Conservation (phyloP, 2,797 vertebrate species). For the Lepilemur septentrionalis region DNA sequence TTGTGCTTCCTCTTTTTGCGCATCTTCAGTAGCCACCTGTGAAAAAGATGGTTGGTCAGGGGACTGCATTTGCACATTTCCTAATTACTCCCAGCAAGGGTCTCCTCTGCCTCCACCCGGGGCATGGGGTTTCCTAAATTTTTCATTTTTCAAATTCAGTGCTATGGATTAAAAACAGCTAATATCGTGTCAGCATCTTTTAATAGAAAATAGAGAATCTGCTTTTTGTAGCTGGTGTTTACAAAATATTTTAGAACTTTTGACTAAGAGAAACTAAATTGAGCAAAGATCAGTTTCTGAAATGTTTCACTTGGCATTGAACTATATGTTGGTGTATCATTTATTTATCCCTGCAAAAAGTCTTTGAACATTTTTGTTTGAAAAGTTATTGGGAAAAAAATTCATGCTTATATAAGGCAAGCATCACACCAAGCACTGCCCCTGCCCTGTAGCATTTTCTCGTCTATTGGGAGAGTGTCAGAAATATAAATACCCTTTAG, state of each 20-base stretch:
- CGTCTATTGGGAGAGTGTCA: neutral
- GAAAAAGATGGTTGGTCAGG: neutral
- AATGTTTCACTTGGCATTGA: neutral
- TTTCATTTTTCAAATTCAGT: neutral
- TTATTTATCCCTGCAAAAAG: neutral
- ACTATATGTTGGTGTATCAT: neutral
- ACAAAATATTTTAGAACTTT: constrained; percentile 12
- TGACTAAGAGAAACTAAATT: neutral
- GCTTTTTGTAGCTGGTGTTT: neutral
- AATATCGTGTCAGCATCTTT: neutral
- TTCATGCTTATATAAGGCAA: neutral
- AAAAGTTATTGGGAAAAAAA: neutral
- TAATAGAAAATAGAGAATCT: neutral
- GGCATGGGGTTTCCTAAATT: neutral
- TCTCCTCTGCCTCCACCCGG: neutral
- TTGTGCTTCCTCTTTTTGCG: neutral
- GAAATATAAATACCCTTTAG: neutral
- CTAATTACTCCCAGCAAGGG: neutral
- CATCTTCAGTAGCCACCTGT: neutral
- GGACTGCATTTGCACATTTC: neutral
- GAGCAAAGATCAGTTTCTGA: neutral
- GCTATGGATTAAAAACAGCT: neutral
- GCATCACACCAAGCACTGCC: neutral
- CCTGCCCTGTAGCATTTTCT: neutral
- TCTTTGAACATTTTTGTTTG: neutral